phyloP scores from a whole-genome alignment of 2,797 vertebrate genomes.

The Morelia viridis region DNA sequence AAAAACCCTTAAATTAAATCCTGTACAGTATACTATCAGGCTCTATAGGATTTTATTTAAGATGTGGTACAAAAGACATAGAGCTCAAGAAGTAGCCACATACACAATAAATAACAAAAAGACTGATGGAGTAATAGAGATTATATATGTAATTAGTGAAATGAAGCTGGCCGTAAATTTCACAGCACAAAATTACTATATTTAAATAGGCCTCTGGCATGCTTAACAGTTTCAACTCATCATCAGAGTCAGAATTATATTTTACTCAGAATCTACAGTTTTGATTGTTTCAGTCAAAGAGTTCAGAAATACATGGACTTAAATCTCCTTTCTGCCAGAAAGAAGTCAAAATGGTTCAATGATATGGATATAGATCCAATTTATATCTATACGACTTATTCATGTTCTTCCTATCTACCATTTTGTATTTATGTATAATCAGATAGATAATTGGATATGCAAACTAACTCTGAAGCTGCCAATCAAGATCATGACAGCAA shows the following conservation, averaged over 20 bases:
- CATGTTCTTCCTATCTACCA: not conserved
- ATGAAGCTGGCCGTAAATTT: not conserved
- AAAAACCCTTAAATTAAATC: not conserved
- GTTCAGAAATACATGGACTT: conserved; percentile 7
- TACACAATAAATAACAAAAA: not conserved
- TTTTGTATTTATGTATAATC: conserved; percentile 13
- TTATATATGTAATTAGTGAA: not conserved
- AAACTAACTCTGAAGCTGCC: conserved; percentile 29
- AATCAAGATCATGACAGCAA: conserved; percentile 16
- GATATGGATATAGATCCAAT: conserved; percentile 5
- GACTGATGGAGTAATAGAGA: not conserved
- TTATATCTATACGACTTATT: conserved; percentile 35
- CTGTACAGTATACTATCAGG: not conserved
- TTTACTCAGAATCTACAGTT: not conserved
- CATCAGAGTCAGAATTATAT: conserved; percentile 21
- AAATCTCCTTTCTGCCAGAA: conserved; percentile 23
- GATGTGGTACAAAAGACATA: not conserved
- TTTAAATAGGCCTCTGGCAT: conserved; percentile 11
- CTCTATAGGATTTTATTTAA: not conserved
- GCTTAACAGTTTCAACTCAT: not conserved
- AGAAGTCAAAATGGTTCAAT: conserved; percentile 21
- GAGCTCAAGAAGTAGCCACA: not conserved
- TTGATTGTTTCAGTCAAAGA: not conserved
- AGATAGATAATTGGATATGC: not conserved
- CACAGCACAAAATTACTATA: conserved; percentile 15